phyloP scores from a whole-genome alignment of 1,140 invertebrate species.

The Campoletis sonorensis region DNA sequence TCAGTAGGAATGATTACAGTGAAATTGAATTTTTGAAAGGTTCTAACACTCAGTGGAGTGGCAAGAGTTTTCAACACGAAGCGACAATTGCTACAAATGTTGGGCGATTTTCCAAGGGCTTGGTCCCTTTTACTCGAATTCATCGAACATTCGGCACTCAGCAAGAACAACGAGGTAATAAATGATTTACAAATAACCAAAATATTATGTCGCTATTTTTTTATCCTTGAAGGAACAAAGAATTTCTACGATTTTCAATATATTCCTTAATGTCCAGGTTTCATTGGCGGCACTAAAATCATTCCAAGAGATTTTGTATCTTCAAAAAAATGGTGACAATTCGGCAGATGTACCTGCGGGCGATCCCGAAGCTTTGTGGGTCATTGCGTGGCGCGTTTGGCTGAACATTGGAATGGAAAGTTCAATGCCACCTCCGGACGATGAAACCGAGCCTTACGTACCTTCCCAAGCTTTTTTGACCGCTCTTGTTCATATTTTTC shows the following conservation, averaged over 20 bases:
- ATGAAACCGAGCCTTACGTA: conserved; percentile 83
- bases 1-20: too few relatives aligned
- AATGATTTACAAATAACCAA: not conserved
- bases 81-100: conserved; percentile 87
- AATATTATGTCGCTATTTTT: not conserved
- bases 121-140: conserved; percentile 96
- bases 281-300: conserved; percentile 96
- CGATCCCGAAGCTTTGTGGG: conserved; percentile 84
- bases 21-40: too few relatives aligned
- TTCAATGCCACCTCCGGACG: conserved; percentile 81
- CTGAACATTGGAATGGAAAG: conserved; percentile 89
- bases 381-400: conserved; percentile 90
- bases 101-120: conserved; percentile 94
- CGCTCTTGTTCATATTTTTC: conserved; percentile 95
- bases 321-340: conserved; percentile 75
- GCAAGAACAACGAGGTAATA: conserved; percentile 92
- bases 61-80: conserved; percentile 93
- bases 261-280: conserved; percentile 77
- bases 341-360: conserved; percentile 64
- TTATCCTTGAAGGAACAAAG: not conserved
- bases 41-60: conserved; percentile 85
- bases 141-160: conserved; percentile 93
- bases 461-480: conserved; percentile 95
- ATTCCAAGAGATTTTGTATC: conserved; percentile 94
- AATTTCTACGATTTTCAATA: not conserved